These are phyloP conservation scores for Drosophila emarginata DNA, from an alignment of 2,888 invertebrate species.

Conservation along the genomic window DNA sequence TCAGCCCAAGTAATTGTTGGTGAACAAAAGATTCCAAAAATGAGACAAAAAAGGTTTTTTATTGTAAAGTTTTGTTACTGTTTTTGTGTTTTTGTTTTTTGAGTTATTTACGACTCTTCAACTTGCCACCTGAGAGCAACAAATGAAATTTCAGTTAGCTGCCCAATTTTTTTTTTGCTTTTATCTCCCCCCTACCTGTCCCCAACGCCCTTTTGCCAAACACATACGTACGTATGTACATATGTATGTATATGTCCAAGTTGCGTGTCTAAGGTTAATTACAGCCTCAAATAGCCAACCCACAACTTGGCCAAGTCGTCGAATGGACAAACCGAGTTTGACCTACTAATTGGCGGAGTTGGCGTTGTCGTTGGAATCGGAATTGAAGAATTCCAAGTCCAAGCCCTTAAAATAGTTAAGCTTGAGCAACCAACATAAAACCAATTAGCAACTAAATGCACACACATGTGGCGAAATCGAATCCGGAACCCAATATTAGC, in stretches of 20 bases:
- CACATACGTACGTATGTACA: too few species aligned
- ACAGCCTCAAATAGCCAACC: conserved; percentile 27
- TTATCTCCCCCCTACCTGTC: conserved; percentile 1
- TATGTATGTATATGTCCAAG: conserved; percentile 3
- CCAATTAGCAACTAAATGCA: conserved; percentile 45
- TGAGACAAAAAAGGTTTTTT: conserved; percentile 23
- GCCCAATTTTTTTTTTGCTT: conserved; percentile 26
- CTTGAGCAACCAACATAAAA: conserved; percentile 46
- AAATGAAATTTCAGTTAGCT: conserved; percentile 48
- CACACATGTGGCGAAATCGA: conserved; percentile 29
- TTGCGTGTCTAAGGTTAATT: conserved; percentile 67
- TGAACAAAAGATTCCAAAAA: conserved; percentile 44
- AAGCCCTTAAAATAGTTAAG: background rate
- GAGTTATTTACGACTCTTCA: conserved; percentile 55
- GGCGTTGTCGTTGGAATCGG: conserved; percentile 18
- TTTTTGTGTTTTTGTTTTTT: background rate
- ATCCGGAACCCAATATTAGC: background rate
- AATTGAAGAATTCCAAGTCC: background rate
- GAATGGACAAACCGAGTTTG: conserved; percentile 23
- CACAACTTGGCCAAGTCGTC: conserved; percentile 4
- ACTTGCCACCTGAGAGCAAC: conserved; percentile 47
- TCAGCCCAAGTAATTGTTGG: conserved; percentile 17
- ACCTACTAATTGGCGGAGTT: conserved; percentile 48
- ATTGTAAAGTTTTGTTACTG: conserved; percentile 9
- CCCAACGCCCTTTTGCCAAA: conserved; percentile 8